Evolutionary conservation across 2,888 invertebrate species (phyloP).

Genomic region (Conchocele bisecta): DNA sequence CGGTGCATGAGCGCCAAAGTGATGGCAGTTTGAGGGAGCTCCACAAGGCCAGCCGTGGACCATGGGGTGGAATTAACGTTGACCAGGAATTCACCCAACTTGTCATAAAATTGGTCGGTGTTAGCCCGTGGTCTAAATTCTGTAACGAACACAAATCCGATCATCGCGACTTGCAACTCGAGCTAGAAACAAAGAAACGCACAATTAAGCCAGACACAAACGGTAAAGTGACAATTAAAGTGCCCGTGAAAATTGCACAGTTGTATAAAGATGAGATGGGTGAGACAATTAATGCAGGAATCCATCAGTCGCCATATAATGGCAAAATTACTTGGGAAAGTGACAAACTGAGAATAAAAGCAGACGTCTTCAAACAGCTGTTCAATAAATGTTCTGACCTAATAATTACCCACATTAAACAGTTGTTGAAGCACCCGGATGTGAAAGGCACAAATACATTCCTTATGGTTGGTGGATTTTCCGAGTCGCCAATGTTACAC

Average conservation of each 20-base stretch:
- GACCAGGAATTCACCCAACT: constrained; percentile 61
- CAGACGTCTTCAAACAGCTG: constrained; percentile 44
- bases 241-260: not conserved
- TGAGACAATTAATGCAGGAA: constrained; percentile 32
- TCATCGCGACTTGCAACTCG: constrained; percentile 53
- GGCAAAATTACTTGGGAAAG: constrained; percentile 40
- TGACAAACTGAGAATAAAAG: constrained; percentile 59
- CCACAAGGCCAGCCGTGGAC: constrained; percentile 61
- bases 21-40: constrained; percentile 58
- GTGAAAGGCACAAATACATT: constrained; percentile 44
- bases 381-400: constrained; percentile 41
- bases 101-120: constrained; percentile 55
- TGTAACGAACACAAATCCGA: constrained; percentile 43
- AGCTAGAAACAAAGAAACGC: constrained; percentile 62
- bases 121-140: constrained; percentile 46
- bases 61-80: constrained; percentile 65
- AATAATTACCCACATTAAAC: constrained; percentile 44
- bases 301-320: constrained; percentile 36
- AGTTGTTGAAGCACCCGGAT: constrained; percentile 33
- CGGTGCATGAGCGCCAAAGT: constrained; percentile 56
- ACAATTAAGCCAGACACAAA: constrained; percentile 45
- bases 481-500: constrained; percentile 53
- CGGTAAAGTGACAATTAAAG: constrained; percentile 51
- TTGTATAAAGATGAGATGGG: not conserved
- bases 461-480: constrained; percentile 61